Evolutionary conservation across 2,113 vertebrate genomes (phyloP).

Genomic region (Prunella himalayana): DNA sequence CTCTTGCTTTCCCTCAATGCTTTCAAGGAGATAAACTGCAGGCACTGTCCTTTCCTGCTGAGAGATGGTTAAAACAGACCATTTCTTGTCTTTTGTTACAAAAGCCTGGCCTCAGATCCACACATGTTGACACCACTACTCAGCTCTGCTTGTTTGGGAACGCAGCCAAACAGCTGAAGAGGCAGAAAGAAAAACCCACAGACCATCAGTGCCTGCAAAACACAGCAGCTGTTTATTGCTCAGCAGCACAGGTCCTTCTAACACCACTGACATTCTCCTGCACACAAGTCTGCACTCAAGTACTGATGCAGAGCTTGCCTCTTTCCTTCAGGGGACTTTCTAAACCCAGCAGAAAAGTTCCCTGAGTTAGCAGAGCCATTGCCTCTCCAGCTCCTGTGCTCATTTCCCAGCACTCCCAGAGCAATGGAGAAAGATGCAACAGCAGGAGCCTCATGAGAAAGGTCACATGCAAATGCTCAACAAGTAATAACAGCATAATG

Average conservation of each 20-base stretch:
- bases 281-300: not conserved
- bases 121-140: not conserved
- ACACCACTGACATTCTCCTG: not conserved
- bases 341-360: not conserved
- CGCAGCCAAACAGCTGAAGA: not conserved
- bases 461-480: accelerated
- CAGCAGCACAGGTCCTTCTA: not conserved
- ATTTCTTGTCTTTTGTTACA: not conserved
- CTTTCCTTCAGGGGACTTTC: not conserved
- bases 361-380: not conserved
- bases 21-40: not conserved
- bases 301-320: not conserved
- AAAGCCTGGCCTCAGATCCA: not conserved
- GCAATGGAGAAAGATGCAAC: accelerated
- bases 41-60: not conserved
- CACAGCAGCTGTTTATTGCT: not conserved
- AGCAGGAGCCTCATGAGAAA: not conserved
- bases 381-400: not conserved
- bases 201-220: not conserved
- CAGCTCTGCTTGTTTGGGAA: constrained; percentile 2
- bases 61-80: not conserved
- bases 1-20: not conserved
- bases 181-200: constrained; percentile 13
- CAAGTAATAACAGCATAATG: not conserved
- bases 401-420: not conserved